Evolutionary conservation across 2,888 invertebrate species (phyloP).

Genomic region (Campaea margaritaria): DNA sequence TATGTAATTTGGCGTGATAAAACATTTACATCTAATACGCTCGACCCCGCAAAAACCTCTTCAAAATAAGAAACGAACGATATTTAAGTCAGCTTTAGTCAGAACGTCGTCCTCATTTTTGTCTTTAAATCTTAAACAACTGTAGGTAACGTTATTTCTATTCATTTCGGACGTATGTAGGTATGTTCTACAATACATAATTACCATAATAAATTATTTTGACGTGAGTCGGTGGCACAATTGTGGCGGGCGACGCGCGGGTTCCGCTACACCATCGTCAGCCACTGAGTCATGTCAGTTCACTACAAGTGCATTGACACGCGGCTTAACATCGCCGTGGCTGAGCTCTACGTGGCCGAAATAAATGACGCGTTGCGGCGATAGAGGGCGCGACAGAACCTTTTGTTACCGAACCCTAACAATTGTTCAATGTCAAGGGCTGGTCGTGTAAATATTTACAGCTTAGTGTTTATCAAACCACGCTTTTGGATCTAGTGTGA

Average conservation of each 20-base stretch:
- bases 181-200: constrained; percentile 32
- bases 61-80: constrained; percentile 13
- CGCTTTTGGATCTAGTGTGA: background rate
- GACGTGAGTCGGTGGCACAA: constrained; percentile 40
- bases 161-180: constrained; percentile 28
- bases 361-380: constrained; percentile 42
- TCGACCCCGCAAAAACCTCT: constrained; percentile 4
- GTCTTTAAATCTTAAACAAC: constrained; percentile 17
- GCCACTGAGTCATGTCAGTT: constrained; percentile 56
- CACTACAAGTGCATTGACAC: constrained; percentile 65
- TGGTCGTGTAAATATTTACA: background rate
- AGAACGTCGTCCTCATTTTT: constrained; percentile 20
- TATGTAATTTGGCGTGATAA: constrained; percentile 5
- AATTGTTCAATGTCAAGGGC: too few relatives aligned
- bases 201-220: constrained; percentile 45
- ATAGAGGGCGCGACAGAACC: constrained; percentile 4
- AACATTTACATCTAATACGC: constrained; percentile 20
- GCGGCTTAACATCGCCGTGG: constrained; percentile 38
- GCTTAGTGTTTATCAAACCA: too few relatives aligned
- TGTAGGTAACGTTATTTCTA: constrained; percentile 30
- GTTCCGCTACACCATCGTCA: constrained; percentile 54
- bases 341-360: constrained; percentile 44
- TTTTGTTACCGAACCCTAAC: background rate
- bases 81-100: constrained; percentile 6
- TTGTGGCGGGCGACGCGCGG: constrained; percentile 49